Base-by-base conservation (phyloP, 1,140 invertebrate species). In the Acromyrmex charruanus region DNA sequence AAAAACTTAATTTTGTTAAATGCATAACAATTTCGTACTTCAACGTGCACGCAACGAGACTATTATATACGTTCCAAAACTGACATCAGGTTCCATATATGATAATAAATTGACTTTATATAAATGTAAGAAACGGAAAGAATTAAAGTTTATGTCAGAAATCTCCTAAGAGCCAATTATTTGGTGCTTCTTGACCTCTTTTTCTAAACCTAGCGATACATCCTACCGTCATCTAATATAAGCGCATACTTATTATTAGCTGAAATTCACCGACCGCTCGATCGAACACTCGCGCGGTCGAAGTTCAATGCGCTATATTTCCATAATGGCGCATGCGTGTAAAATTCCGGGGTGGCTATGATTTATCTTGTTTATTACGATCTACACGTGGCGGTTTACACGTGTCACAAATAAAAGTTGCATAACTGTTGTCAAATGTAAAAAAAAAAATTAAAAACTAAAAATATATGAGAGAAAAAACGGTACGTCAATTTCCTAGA, bases 271-370 rank as follows among this genome's bases (percentile, higher is more conserved):
- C 4, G 14, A 18, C 14, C 3, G 63, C n/a, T 51, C 39, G 63
- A 81, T 80, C 63, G 31, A 80, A 80, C 9, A 39, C 6, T 69
- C 3, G 16, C 1, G 16, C 58, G 18, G n/a, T 1, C 25, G 14
- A 81, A 81, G 77, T 71, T 81, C 49, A 81, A 69, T 16, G 65
- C 7, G 49, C 65, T 21, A 4, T 0, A 55, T 71, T 81, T 69
- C 16, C n/a, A 14, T 39, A 58, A 58, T 25, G 2, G 28, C 63
- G 77, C 63, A 80, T 55, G 77, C 63, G 65, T 81, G 18, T 16
- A 18, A 65, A 77, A 28, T 66, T 55, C 2, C 7, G 12, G 6
- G 1, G 21, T 35, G 4, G 28, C 18, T 51, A 6, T 74, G 3
- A n/a, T 61, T 75, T 25, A 44, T 25, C n/a, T 82, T 82, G 16